These are phyloP conservation scores for Leucophenga montana DNA, from an alignment of 2,888 invertebrate species.

Conservation along the genomic window DNA sequence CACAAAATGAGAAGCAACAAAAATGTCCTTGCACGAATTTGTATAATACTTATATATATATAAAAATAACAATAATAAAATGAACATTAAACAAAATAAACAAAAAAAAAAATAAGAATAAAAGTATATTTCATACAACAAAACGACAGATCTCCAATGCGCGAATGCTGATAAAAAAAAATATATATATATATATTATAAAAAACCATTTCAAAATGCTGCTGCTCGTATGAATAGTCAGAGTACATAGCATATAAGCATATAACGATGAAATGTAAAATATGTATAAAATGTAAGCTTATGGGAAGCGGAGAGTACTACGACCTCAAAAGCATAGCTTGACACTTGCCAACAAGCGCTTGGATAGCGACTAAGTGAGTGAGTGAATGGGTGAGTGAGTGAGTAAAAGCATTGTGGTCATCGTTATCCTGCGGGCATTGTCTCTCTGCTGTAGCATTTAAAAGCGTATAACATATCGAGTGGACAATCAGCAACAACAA, in stretches of 20 bases:
- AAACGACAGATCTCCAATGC: background rate
- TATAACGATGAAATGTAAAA: slow-evolving; percentile 16
- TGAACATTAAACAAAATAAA: slow-evolving; percentile 1
- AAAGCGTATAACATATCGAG: slow-evolving; percentile 15
- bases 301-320: slow-evolving; percentile 35
- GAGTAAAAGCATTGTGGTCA: slow-evolving; percentile 35
- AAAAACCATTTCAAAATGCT: slow-evolving; percentile 38
- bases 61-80: slow-evolving; percentile 15
- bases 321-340: slow-evolving; percentile 44
- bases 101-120: background rate
- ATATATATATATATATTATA: slow-evolving; percentile 1
- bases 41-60: slow-evolving; percentile 24
- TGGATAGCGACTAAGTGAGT: too few relatives aligned
- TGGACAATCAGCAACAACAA: slow-evolving; percentile 42
- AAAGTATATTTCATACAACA: slow-evolving; percentile 13
- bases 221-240: slow-evolving; percentile 13
- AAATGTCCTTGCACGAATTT: slow-evolving; percentile 41
- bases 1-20: slow-evolving; percentile 13
- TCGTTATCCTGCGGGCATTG: slow-evolving; percentile 45
- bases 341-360: slow-evolving; percentile 38
- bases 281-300: slow-evolving; percentile 4
- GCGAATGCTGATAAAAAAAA: background rate
- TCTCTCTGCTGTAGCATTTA: slow-evolving; percentile 3
- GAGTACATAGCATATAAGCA: slow-evolving; percentile 12
- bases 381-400: background rate